A percentile compares a stretch with the other conserved stretches of the same genome.
These are phyloP conservation scores for Heliangelus exortis DNA, from an alignment of 2,797 vertebrate species.

Conservation along the genomic window DNA sequence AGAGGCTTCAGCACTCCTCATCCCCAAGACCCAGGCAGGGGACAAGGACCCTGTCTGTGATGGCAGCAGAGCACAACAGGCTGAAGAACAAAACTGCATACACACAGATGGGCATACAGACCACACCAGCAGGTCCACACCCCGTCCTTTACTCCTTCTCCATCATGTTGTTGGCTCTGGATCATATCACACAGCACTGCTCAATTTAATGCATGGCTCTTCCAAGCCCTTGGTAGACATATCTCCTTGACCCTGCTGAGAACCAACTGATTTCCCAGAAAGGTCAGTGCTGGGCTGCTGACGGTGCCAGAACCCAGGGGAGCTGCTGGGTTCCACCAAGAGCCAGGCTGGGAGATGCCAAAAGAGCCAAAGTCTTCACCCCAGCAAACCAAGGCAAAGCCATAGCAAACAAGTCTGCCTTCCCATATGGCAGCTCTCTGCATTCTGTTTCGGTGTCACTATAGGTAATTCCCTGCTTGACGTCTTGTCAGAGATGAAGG, in stretches of 20 bases:
- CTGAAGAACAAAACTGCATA: neutral
- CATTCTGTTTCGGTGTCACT: neutral
- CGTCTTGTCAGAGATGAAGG: neutral
- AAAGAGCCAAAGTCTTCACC: neutral
- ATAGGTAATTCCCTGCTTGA: slow-evolving; percentile 48
- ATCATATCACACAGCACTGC: accelerated
- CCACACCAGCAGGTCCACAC: neutral
- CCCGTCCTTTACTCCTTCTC: neutral
- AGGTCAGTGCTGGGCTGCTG: neutral
- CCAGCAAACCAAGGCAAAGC: neutral
- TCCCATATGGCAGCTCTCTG: neutral
- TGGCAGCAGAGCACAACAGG: neutral
- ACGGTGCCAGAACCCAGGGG: neutral
- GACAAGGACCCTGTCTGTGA: accelerated
- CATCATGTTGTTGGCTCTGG: neutral
- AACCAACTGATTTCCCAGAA: neutral
- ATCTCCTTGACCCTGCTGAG: neutral
- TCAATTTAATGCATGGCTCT: neutral
- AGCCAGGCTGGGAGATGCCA: neutral
- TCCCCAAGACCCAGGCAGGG: neutral
- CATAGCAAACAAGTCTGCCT: neutral
- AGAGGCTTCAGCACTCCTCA: neutral
- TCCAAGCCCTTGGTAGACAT: accelerated
- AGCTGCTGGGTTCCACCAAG: neutral
- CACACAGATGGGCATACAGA: neutral